phyloP scores from a whole-genome alignment of 2,797 vertebrate genomes.

The Phrynocephalus vlangalii region DNA sequence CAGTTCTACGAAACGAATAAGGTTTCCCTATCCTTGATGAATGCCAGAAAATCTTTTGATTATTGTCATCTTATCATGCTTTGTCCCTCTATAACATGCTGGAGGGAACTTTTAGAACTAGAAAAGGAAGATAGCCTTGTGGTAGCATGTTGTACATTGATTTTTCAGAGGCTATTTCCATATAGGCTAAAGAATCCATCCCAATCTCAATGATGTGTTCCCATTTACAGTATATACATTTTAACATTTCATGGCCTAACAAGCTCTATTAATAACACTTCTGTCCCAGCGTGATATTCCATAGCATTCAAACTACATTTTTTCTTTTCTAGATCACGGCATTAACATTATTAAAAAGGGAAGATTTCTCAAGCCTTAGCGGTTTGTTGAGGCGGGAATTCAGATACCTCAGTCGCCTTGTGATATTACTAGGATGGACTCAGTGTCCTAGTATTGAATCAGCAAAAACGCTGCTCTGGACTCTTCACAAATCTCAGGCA shows the following conservation, averaged over 20 bases:
- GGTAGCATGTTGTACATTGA: not conserved
- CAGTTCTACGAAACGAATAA: no score
- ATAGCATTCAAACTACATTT: conserved; percentile 35
- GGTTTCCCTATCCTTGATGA: no score
- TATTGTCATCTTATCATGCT: not conserved
- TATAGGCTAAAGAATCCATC: not conserved
- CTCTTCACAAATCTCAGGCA: conserved; percentile 88
- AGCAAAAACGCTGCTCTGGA: conserved; percentile 84
- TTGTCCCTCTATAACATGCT: not conserved
- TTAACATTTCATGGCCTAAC: conserved; percentile 2
- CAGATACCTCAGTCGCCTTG: conserved; percentile 88
- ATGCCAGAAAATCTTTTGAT: not conserved
- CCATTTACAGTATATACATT: not conserved
- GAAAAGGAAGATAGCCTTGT: not conserved
- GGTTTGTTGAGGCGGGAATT: conserved; percentile 88
- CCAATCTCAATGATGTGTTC: not conserved
- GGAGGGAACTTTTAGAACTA: not conserved
- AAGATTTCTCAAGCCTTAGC: conserved; percentile 86
- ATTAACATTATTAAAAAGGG: conserved; percentile 88
- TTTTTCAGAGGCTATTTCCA: not conserved
- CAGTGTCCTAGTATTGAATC: conserved; percentile 89
- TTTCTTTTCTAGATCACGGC: conserved; percentile 85
- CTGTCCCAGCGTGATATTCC: not conserved
- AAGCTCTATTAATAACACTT: not conserved
- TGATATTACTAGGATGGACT: conserved; percentile 94